phyloP scores from a whole-genome alignment of 2,113 vertebrate genomes.

The Planiliza haematocheilus region DNA sequence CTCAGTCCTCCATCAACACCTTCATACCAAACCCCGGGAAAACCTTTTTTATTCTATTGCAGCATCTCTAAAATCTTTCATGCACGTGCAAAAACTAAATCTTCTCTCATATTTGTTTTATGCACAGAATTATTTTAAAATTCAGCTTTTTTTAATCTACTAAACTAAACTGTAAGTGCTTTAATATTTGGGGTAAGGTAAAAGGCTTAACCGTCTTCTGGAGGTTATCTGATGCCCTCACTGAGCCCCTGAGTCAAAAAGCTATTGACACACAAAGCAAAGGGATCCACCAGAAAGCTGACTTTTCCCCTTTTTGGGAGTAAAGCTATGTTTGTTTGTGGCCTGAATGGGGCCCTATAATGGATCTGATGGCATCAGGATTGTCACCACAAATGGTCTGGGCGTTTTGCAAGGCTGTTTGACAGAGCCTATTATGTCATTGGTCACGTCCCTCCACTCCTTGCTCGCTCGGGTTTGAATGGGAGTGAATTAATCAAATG shows the following conservation, averaged over 20 bases:
- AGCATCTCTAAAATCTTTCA: not conserved
- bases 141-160: no score
- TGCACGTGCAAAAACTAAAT: not conserved
- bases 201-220: not conserved
- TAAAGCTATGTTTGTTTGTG: slow-evolving; percentile 76
- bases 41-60: no score
- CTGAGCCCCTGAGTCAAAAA: slow-evolving; percentile 22
- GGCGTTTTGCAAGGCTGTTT: slow-evolving; percentile 79
- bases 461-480: slow-evolving; percentile 65
- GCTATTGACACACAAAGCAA: slow-evolving; percentile 42
- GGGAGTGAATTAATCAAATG: slow-evolving; percentile 77
- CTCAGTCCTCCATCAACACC: no score
- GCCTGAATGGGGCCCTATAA: slow-evolving; percentile 69
- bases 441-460: slow-evolving; percentile 76
- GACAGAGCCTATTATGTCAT: slow-evolving; percentile 80
- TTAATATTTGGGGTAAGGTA: not conserved
- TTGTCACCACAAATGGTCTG: slow-evolving; percentile 82
- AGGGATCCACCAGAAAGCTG: slow-evolving; percentile 61
- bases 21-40: no score
- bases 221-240: slow-evolving; percentile 12
- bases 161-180: not conserved
- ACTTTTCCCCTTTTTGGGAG: slow-evolving; percentile 56
- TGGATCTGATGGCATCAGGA: slow-evolving; percentile 80
- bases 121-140: no score
- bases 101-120: no score